Conservation (phyloP, 2,113 vertebrate genomes). For the Oceanodroma tethys region DNA sequence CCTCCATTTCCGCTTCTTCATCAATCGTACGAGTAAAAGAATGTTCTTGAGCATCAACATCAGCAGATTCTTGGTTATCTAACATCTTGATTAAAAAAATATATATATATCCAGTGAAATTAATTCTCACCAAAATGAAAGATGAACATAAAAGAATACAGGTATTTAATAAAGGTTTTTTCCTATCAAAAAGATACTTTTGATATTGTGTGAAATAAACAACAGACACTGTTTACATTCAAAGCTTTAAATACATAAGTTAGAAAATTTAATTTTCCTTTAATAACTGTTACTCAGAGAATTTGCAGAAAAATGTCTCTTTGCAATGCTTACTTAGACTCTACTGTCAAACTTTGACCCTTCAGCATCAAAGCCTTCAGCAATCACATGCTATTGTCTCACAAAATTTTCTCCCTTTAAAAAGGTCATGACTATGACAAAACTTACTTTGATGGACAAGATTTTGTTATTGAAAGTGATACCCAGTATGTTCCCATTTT, state of each 20-base stretch:
- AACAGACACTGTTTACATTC: not conserved
- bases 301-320: not conserved
- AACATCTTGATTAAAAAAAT: slow-evolving; percentile 75
- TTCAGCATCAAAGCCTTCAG: not conserved
- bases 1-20: slow-evolving; percentile 95
- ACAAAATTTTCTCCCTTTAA: not conserved
- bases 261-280: not conserved
- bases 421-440: not conserved
- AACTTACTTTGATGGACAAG: not conserved
- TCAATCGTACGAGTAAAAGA: slow-evolving; percentile 96
- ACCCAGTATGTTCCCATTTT: not conserved
- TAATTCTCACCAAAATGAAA: not conserved
- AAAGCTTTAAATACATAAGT: not conserved
- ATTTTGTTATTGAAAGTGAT: not conserved
- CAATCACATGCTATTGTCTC: not conserved
- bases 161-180: not conserved
- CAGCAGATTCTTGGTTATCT: slow-evolving; percentile 91
- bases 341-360: not conserved
- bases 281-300: not conserved
- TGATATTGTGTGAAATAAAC: not conserved
- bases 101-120: not conserved
- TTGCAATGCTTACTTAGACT: not conserved
- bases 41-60: slow-evolving; percentile 89
- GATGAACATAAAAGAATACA: not conserved
- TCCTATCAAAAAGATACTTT: not conserved